These are phyloP conservation scores for Oryzaephilus surinamensis DNA, from an alignment of 1,140 invertebrate species.

Conservation along the genomic window DNA sequence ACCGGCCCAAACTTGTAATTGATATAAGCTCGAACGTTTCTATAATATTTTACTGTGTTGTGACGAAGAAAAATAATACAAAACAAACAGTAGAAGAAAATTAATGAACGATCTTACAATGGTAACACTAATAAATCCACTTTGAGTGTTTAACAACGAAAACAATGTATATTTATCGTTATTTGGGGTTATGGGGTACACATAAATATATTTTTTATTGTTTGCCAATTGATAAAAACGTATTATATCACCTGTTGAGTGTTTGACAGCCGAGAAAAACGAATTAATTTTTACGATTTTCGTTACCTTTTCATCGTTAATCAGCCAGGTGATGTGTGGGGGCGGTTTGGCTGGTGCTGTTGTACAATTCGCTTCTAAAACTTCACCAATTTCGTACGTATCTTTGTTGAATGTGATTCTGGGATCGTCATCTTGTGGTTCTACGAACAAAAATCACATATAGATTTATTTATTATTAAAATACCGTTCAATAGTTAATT, in stretches of 20 bases:
- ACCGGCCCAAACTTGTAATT: no score
- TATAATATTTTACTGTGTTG: no score
- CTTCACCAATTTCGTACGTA: slow-evolving; percentile 55
- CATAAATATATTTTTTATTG: not conserved
- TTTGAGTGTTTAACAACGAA: no score
- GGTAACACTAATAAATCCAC: no score
- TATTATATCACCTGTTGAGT: not conserved
- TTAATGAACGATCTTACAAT: no score
- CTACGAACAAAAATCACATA: slow-evolving; percentile 41
- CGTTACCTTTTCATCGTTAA: slow-evolving; percentile 68
- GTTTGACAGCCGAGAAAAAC: not conserved
- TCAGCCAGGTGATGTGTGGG: slow-evolving; percentile 70
- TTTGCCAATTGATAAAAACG: not conserved
- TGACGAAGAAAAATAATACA: no score
- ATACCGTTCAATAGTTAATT: no score
- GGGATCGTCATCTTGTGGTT: slow-evolving; percentile 57
- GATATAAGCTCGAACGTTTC: no score
- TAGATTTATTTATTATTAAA: slow-evolving; percentile 1
- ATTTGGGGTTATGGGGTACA: no score
- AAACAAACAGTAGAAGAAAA: no score
- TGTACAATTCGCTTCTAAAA: slow-evolving; percentile 64
- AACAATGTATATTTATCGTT: no score
- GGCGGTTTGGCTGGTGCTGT: slow-evolving; percentile 61
- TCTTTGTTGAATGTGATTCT: slow-evolving; percentile 60
- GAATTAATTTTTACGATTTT: not conserved